Evolutionary conservation across 2,113 vertebrate genomes (phyloP).

Genomic region (Brienomyrus longianalis): DNA sequence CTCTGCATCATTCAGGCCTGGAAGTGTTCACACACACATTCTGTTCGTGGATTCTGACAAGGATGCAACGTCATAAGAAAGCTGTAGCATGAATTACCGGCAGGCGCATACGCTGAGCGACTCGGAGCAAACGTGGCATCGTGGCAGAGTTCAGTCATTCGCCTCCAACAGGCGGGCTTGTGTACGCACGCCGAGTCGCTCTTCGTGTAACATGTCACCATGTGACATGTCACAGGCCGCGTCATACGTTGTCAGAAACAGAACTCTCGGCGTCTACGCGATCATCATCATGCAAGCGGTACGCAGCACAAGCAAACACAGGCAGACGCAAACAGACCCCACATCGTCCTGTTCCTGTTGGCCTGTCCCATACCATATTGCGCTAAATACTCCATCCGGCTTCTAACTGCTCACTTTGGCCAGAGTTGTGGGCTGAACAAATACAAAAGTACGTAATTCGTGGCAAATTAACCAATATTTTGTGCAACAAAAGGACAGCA

Average conservation of each 20-base stretch:
- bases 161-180: not conserved
- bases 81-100: not conserved
- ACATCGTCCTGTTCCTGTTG: constrained; percentile 38
- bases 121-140: not conserved
- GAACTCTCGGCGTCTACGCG: not conserved
- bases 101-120: not conserved
- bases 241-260: constrained; percentile 22
- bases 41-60: not conserved
- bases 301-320: not conserved
- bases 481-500: constrained; percentile 51
- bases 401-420: not conserved
- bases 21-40: not conserved
- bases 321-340: not conserved
- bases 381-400: constrained; percentile 5
- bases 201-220: constrained; percentile 36
- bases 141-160: not conserved
- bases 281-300: not conserved
- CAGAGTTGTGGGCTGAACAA: not conserved
- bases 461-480: constrained; percentile 62
- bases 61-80: not conserved
- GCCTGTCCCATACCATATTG: constrained; percentile 39
- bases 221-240: constrained; percentile 36
- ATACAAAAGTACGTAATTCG: constrained; percentile 61
- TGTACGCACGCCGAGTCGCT: constrained; percentile 33
- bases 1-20: constrained; percentile 9